Evolutionary conservation across 2,113 vertebrate species (phyloP).

Genomic region (Callipepla californica): DNA sequence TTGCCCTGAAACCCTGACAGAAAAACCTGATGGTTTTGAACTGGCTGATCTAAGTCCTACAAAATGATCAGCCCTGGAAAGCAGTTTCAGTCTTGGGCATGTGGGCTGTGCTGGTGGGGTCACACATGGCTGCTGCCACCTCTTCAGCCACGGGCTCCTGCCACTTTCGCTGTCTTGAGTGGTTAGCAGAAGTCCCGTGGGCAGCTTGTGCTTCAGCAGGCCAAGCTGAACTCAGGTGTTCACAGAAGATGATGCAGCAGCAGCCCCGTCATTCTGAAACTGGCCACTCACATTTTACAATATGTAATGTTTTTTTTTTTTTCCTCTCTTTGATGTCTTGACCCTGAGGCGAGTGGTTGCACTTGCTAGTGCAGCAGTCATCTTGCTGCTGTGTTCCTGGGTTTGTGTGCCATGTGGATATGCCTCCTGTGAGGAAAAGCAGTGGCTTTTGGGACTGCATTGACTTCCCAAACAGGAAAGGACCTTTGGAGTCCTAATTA

Average conservation of each 20-base stretch:
- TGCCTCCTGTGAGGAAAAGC: fast-evolving
- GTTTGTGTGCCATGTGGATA: fast-evolving
- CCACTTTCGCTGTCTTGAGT: background rate
- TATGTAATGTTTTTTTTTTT: background rate
- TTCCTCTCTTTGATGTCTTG: background rate
- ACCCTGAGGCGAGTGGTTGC: background rate
- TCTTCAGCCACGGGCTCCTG: fast-evolving
- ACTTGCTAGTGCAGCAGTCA: background rate
- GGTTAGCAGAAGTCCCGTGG: background rate
- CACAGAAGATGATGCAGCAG: background rate
- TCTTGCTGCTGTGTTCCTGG: background rate
- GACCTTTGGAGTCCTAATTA: background rate
- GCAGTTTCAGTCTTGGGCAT: background rate
- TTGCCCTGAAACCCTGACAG: background rate
- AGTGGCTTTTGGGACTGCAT: background rate
- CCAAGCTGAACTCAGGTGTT: background rate
- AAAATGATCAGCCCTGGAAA: background rate
- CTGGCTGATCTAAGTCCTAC: background rate
- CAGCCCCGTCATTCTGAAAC: background rate
- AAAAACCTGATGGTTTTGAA: background rate
- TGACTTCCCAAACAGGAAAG: no score
- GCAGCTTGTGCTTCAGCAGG: background rate
- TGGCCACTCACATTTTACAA: background rate
- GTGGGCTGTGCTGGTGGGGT: fast-evolving
- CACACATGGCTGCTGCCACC: background rate